A percentile compares a stretch with the other conserved stretches of the same genome.
These are phyloP conservation scores for Pristionchus fissidentatus DNA, from an alignment of 2,888 invertebrate species.

Conservation along the genomic window DNA sequence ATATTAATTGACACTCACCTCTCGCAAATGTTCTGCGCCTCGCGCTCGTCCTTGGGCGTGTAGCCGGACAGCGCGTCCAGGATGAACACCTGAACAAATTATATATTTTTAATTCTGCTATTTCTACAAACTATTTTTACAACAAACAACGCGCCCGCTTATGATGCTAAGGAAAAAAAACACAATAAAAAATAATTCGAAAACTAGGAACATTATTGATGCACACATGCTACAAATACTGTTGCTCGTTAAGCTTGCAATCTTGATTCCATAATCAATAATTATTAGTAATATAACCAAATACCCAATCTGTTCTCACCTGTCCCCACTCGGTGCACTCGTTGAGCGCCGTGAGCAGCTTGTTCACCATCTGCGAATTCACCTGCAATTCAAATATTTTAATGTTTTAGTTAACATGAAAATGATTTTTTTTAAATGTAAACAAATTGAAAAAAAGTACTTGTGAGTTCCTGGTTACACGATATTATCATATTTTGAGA, in stretches of 20 bases:
- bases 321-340: slow-evolving; percentile 90
- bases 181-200: no score
- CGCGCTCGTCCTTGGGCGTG: slow-evolving; percentile 94
- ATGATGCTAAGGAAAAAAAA: no score
- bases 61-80: slow-evolving; percentile 94
- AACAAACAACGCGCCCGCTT: no score
- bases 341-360: slow-evolving; percentile 95
- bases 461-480: no score
- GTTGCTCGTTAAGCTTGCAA: no score
- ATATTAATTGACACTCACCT: no score
- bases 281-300: not conserved
- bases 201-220: no score
- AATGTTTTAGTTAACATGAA: not conserved
- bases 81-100: slow-evolving; percentile 82
- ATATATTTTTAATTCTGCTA: not conserved
- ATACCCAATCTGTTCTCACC: slow-evolving; percentile 52
- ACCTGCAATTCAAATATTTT: slow-evolving; percentile 78
- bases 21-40: slow-evolving; percentile 86
- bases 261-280: not conserved
- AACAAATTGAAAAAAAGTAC: no score
- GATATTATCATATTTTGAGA: no score
- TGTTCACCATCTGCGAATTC: slow-evolving; percentile 97
- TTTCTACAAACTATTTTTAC: no score
- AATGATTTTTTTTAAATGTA: not conserved
- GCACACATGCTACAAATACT: no score